These are phyloP conservation scores for Anaspis maculata DNA, from an alignment of 2,888 invertebrate species.

Conservation along the genomic window DNA sequence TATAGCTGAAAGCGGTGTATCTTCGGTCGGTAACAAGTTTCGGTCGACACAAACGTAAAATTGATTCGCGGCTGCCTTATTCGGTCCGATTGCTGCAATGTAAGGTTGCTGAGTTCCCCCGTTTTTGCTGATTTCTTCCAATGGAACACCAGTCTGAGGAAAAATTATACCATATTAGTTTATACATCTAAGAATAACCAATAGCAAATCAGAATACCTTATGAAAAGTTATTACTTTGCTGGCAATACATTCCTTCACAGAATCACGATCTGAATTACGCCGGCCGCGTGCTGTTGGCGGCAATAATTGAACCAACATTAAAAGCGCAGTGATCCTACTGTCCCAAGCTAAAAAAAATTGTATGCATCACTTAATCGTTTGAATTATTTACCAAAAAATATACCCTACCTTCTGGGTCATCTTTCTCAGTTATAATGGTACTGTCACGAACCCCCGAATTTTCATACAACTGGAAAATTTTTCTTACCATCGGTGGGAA, in stretches of 20 bases:
- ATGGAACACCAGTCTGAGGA: neutral
- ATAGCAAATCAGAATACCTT: neutral
- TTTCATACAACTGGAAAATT: neutral
- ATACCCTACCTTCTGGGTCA: neutral
- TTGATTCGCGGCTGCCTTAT: neutral
- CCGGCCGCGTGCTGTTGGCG: neutral
- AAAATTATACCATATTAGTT: neutral
- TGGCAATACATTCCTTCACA: neutral
- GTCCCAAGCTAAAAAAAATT: conserved; percentile 1
- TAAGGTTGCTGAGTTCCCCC: neutral
- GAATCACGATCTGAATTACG: neutral
- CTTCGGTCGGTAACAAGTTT: neutral
- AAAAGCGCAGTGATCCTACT: neutral
- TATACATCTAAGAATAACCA: neutral
- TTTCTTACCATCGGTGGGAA: neutral
- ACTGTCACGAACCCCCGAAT: neutral
- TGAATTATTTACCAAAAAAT: neutral
- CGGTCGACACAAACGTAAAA: neutral
- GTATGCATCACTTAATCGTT: too few relatives aligned
- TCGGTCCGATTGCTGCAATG: neutral
- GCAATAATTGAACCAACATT: neutral
- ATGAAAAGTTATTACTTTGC: neutral
- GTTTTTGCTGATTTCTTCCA: neutral
- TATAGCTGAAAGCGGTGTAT: conserved; percentile 1
- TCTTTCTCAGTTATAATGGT: neutral